Base-by-base conservation (phyloP, 2,797 vertebrate species). In the Spondyliosoma cantharus region DNA sequence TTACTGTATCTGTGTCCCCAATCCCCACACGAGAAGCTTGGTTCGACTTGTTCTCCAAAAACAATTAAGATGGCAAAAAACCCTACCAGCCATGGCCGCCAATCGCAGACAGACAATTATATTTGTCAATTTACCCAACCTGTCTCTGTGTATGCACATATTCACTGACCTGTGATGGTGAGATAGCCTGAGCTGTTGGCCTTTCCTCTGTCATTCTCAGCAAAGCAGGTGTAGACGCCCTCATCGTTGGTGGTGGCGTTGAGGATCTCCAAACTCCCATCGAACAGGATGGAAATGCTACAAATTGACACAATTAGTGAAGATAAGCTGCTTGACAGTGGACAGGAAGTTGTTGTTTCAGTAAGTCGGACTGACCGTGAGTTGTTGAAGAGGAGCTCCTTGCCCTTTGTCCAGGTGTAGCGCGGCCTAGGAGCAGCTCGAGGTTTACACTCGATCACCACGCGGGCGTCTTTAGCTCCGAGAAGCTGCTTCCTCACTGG, bases 361-460 rank as follows among this genome's bases (percentile, higher is more conserved):
- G 6, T 3, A 13, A 32, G n/a, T 3, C 19, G 16, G 16, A 46
- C 82, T 72, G 68, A 99, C 98, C 97, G 96, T 76, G 96, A 96
- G 19, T 93, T 96, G 90, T 99, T 99, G 73, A 88, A 95, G 49
- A 99, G 96, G 74, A 96, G 90, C 86, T 98, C 97, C 56, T 97
- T 97, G 74, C 96, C 98, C 91, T 97, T 98, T 32, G 94, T 99
- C 98, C 98, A 99, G 0, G 95, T 96, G 89, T 96, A 97, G 27
- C 93, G 96, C 24, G 98, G 96, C 83, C 95, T 96, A 0, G 98
- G 98, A 71, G 98, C 98, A 3, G 98, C 98, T 90, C 97, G 94
- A 14, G 98, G 98, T 81, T 97, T 98, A 85, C 98, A 99, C 83
- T 98, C 98, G 16, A 99, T 98, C 78, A 99, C 93, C 74, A 98